Evolutionary conservation across 2,113 vertebrate species (phyloP).

Genomic region (Oreochromis spilurus): DNA sequence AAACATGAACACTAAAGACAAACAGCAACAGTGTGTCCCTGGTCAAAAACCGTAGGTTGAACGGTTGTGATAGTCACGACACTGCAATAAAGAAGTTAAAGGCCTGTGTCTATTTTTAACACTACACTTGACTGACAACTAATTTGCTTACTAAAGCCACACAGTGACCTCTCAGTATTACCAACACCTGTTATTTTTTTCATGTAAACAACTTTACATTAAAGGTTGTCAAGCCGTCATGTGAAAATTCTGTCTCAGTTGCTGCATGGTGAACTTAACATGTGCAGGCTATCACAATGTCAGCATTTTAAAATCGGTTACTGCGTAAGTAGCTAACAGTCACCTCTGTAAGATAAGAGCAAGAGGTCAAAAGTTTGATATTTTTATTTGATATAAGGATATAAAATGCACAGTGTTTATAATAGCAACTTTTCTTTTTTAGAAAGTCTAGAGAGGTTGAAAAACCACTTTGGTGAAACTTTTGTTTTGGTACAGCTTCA

Average conservation of each 20-base stretch:
- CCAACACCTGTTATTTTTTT: neutral
- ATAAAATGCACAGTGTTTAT: neutral
- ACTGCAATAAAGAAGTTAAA: neutral
- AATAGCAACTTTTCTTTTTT: neutral
- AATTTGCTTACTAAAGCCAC: neutral
- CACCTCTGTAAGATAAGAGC: neutral
- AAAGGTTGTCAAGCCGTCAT: accelerated
- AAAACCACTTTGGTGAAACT: neutral
- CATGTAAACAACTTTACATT: neutral
- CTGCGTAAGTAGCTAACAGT: neutral
- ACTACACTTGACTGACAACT: neutral
- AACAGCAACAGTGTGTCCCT: neutral
- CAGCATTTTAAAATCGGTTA: neutral
- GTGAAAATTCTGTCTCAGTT: neutral
- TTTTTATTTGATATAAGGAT: neutral
- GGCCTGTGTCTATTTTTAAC: neutral
- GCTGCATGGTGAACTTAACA: neutral
- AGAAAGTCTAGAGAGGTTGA: neutral
- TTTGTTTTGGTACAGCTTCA: neutral
- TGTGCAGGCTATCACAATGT: neutral
- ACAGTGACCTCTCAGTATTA: neutral
- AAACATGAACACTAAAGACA: neutral
- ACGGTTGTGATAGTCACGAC: neutral
- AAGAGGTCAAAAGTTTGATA: neutral
- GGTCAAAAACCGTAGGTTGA: neutral